phyloP scores from a whole-genome alignment of 2,113 vertebrate species.

The Notarius quadriscutis region DNA sequence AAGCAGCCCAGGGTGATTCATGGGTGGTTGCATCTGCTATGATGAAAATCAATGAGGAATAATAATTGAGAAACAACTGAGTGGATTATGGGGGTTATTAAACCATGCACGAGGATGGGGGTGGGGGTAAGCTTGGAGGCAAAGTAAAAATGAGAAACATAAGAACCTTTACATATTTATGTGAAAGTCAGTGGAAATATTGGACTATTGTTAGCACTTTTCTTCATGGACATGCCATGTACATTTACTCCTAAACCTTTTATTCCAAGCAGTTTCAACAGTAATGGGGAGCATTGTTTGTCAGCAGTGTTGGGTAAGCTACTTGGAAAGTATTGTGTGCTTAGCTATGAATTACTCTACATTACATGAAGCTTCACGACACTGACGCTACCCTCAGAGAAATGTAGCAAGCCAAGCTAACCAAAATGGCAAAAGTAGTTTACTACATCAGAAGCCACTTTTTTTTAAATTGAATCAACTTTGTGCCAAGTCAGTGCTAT shows the following conservation, averaged over 20 bases:
- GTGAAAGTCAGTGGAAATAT: slow-evolving; percentile 33
- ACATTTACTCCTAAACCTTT: not conserved
- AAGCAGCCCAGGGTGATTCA: slow-evolving; percentile 68
- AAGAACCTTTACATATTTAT: slow-evolving; percentile 10
- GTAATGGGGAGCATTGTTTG: not conserved
- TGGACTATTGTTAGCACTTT: not conserved
- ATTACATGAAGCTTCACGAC: no score
- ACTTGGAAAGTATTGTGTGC: no score
- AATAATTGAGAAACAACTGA: slow-evolving; percentile 76
- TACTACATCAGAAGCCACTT: no score
- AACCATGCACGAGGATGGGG: slow-evolving; percentile 53
- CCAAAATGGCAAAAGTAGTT: no score
- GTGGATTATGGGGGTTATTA: slow-evolving; percentile 74
- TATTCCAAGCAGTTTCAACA: not conserved
- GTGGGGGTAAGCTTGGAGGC: slow-evolving; percentile 29
- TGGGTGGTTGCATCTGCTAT: slow-evolving; percentile 65
- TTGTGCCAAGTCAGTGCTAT: no score
- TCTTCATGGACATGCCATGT: not conserved
- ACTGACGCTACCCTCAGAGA: no score
- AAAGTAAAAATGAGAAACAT: slow-evolving; percentile 23
- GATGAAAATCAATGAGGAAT: slow-evolving; percentile 78
- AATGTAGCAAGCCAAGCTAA: no score
- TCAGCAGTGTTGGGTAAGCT: no score
- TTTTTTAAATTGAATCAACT: no score
- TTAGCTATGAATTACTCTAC: no score